Base-by-base conservation (phyloP, 2,797 vertebrate genomes). In the Oryzias dopingdopingensis region DNA sequence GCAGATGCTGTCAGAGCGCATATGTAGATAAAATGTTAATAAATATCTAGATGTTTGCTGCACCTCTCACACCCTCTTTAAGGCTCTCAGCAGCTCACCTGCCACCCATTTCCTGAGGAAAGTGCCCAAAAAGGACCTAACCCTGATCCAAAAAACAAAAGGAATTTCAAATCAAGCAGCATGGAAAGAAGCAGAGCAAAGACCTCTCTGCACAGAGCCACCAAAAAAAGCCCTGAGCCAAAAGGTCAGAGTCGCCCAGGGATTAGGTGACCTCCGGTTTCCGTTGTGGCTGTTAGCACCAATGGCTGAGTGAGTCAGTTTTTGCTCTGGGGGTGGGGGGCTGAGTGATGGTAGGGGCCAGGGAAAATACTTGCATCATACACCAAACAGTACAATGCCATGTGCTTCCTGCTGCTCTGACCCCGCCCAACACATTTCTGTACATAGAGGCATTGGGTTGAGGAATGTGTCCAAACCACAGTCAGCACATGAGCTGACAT, bases 221-320 rank as follows among this genome's bases (percentile, higher is more conserved):
- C 91, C 92, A 93, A 90, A 79, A 81, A 92, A 92, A 92, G 79
- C 79, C 88, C 87, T 90, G 88, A 92, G 83, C 89, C 80, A 64
- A 90, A 83, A 80, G 72, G 87, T 85, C 80, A 80, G 87, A 89
- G 89, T 89, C 87, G 88, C 76, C 14, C 67, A 80, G 85, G 89
- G 92, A 92, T 92, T 93, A 92, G 84, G 80, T 85, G 89, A 89
- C 89, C 90, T 92, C 91, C 89, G 88, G 91, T 90, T 92, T 92
- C 91, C 89, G 87, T 85, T 80, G 73, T 48, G 76, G 60, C 89
- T 90, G 90, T 91, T 87, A 84, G 71, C 69, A 54, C 65, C 59
- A 76, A 66, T 41, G 52, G 70, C 17, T 50, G 70, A 14, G 45
- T 10, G 75, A 78, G 56, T 52, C 62, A 72, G 51, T 32, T 14